Evolutionary conservation across 2,888 invertebrate genomes (phyloP), one percentile per base, ranked within the genome.

Genomic region (Carabus problematicus): DNA sequence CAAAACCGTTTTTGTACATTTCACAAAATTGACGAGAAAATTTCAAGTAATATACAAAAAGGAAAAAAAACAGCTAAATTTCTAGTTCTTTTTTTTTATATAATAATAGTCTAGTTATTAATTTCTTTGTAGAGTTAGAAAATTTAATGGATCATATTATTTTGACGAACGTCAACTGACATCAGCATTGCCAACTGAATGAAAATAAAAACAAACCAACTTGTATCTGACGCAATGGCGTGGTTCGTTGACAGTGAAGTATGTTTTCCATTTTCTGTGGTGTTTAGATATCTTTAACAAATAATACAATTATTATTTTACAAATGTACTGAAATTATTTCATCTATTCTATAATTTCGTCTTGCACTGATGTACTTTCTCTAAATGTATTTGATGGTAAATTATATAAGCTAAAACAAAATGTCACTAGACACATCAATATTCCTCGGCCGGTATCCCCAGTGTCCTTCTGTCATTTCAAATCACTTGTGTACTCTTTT

Each of bases 361-460:
- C 69, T 69, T 62, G 62, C 39, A 40, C n/a, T n/a, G n/a, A 69
- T 69, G 69, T 69, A 69, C 56, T 69, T 69, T 69, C 62, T 68
- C 61, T 69, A 54, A 56, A 69, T 69, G 62, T 69, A 69, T 62
- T 66, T 55, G 43, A 62, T 69, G 69, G 69, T 69, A 69, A 69
- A 62, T 3, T 3, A 3, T 42, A 69, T 69, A 69, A 61, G 29
- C 43, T 61, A 41, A 11, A 43, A 40, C 41, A 29, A 16, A 59
- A 59, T 29, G 29, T 29, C 29, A 29, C 29, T 29, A 29, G 29
- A 29, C 6, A 29, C 45, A 45, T 45, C 29, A 29, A 6, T 29
- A 3, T 29, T 3, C 29, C 29, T 29, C 6, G 6, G 29, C 29
- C 29, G 29, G 2, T 29, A n/a, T 29, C 29, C 29, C 6, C 29